These are phyloP conservation scores for Isichthys henryi DNA, from an alignment of 2,113 vertebrate species.

Conservation along the genomic window DNA sequence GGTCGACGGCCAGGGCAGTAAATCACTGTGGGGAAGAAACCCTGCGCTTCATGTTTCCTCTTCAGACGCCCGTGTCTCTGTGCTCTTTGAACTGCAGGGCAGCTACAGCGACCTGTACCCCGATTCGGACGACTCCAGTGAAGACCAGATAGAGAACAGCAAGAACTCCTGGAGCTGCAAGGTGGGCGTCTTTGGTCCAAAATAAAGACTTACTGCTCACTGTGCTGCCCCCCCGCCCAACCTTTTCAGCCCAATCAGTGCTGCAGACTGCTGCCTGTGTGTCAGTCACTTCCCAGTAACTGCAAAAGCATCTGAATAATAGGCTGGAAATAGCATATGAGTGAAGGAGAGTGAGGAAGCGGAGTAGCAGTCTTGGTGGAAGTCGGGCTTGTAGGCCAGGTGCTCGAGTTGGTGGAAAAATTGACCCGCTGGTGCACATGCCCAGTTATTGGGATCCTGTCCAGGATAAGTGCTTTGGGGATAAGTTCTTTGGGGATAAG, in stretches of 20 bases:
- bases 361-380: not conserved
- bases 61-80: not conserved
- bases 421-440: not conserved
- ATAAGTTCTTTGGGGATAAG: not conserved
- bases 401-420: not conserved
- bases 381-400: not conserved
- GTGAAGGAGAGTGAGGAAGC: not conserved
- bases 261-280: not conserved
- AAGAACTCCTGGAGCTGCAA: constrained; percentile 99
- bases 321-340: not conserved
- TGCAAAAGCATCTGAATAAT: not conserved
- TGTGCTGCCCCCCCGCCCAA: not conserved
- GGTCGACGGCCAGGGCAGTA: not conserved
- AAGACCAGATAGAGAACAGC: constrained; percentile 98
- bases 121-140: constrained; percentile 95
- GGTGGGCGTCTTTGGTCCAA: constrained; percentile 50
- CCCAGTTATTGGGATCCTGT: not conserved
- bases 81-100: constrained; percentile 61
- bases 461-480: not conserved
- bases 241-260: not conserved
- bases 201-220: not conserved
- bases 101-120: constrained; percentile 98
- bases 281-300: not conserved
- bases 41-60: not conserved
- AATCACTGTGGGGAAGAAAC: not conserved